These are phyloP conservation scores for Silurus asotus DNA, from an alignment of 2,113 vertebrate genomes.

Conservation along the genomic window DNA sequence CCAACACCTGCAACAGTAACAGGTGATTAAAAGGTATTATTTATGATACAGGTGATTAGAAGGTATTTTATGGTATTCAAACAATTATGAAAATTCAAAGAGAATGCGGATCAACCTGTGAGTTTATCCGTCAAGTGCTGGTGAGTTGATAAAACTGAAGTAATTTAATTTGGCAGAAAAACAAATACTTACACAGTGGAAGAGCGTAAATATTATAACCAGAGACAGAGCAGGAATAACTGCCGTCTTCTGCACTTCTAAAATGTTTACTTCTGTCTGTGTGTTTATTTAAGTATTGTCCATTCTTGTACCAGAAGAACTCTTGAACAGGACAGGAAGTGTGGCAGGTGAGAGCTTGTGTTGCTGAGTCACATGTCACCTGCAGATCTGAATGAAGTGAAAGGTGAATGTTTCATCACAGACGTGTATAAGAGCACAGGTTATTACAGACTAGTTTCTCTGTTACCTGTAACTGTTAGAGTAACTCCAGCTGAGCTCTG, in stretches of 20 bases:
- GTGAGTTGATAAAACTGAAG: not conserved
- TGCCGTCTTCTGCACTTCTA: not conserved
- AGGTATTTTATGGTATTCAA: not conserved
- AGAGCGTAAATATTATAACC: not conserved
- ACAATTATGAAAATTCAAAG: not conserved
- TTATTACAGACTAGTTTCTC: not conserved
- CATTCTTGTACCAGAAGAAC: conserved; percentile 12
- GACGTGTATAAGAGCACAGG: not conserved
- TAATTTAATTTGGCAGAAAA: not conserved
- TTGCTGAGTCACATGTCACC: not conserved
- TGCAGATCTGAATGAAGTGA: conserved; percentile 16
- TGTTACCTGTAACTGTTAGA: not conserved
- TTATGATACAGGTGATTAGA: not conserved
- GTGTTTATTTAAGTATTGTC: not conserved
- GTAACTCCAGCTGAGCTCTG: too few species aligned
- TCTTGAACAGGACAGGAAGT: not conserved
- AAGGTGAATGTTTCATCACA: not conserved
- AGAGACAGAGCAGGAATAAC: not conserved
- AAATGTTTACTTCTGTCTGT: not conserved
- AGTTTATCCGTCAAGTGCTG: not conserved
- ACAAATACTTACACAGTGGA: conserved; percentile 25
- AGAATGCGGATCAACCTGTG: not conserved
- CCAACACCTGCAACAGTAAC: conserved; percentile 29
- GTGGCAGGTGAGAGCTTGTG: not conserved
- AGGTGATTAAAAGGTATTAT: not conserved